phyloP scores from a whole-genome alignment of 2,888 invertebrate species.

The Ormyrus pomaceus region DNA sequence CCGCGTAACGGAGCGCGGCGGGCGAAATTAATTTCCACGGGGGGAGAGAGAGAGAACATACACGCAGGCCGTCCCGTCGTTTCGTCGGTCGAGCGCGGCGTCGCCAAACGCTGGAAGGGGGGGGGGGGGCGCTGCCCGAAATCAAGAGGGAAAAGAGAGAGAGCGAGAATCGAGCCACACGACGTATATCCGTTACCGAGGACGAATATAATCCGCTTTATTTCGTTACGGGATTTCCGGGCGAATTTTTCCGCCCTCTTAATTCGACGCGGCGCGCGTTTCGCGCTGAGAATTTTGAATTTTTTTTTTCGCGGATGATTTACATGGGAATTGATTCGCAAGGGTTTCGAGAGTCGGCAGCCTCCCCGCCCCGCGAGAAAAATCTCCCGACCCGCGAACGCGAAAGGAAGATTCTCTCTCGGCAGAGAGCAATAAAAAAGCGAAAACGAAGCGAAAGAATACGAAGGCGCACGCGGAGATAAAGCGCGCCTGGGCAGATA shows the following conservation, averaged over 20 bases:
- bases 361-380: not conserved
- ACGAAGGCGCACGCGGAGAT: slow-evolving; percentile 38
- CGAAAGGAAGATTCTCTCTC: slow-evolving; percentile 48
- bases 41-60: too few relatives aligned
- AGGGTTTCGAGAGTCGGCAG: not conserved
- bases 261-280: too few relatives aligned
- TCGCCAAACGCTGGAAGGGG: slow-evolving; percentile 2
- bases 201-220: slow-evolving; percentile 26
- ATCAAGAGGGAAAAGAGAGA: slow-evolving; percentile 6
- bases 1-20: not conserved
- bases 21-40: not conserved
- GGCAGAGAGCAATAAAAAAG: slow-evolving; percentile 40
- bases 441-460: slow-evolving; percentile 23
- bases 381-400: not conserved
- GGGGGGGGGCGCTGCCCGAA: not conserved
- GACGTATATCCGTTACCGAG: not conserved
- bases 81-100: too few relatives aligned
- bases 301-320: too few relatives aligned
- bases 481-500: slow-evolving; percentile 31
- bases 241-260: too few relatives aligned
- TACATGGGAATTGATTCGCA: not conserved
- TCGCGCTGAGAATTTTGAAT: too few relatives aligned
- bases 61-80: too few relatives aligned
- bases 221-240: not conserved
- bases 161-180: slow-evolving; percentile 21